Base-by-base conservation (phyloP, 2,888 invertebrate species). In the Polia nebulosa region DNA sequence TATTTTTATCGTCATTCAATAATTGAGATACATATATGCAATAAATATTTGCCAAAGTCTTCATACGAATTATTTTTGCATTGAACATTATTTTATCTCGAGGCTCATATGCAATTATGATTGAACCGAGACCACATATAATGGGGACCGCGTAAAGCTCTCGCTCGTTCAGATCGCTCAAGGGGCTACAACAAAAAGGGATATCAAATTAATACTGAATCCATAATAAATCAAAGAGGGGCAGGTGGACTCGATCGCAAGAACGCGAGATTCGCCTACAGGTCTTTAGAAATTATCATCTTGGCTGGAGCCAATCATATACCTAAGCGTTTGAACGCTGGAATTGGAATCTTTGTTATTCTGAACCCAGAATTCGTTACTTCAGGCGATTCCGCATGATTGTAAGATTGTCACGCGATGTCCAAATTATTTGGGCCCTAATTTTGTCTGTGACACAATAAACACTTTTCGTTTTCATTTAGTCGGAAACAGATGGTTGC, bases 171-270 rank as follows among this genome's bases (percentile, higher is more conserved):
- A 85, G 86, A 95, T 93, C 94, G 95, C 95, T 95, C 90, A 94
- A 95, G 95, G 95, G 95, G 93, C 89, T 88, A 89, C 85, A 89
- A 93, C 94, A 94, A 94, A 94, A 95, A 94, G 95, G 95, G 92
- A 95, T 95, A 95, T 95, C 95, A 95, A 95, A 95, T 95, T 95
- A 95, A 95, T 95, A 94, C 92, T 94, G 95, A 95, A 95, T 95
- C 93, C 95, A 94, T 95, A 95, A 95, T 95, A 95, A 95, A 95
- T 95, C 95, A 95, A 93, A 92, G 86, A 85, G 79, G 88, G 94
- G 95, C 95, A 95, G 95, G 95, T 95, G 95, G 94, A 94, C 90
- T 89, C 85, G 88, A 90, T 92, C 90, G 90, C 91, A 89, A 90
- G 91, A 91, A 89, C 89, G 89, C 91, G 90, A 91, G 88, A 92